Conservation (phyloP, 2,888 invertebrate genomes). For the Notodonta ziczac region DNA sequence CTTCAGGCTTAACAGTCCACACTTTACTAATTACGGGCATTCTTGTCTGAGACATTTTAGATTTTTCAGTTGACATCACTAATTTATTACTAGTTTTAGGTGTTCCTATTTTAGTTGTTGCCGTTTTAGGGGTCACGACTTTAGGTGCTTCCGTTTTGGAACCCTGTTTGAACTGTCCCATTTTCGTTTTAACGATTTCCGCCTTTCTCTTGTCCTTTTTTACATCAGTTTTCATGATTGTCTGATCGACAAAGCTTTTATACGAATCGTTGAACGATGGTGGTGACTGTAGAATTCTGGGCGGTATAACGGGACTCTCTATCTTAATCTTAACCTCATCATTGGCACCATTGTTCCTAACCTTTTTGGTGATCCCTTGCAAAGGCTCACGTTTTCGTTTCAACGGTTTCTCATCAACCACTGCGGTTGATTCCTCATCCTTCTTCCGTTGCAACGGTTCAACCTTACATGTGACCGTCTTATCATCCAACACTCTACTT, state of each 20-base stretch:
- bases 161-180: conserved; percentile 57
- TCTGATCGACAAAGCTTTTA: conserved; percentile 60
- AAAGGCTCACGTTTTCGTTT: conserved; percentile 14
- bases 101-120: conserved; percentile 7
- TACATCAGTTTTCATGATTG: conserved; percentile 28
- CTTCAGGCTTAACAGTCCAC: conserved; percentile 32
- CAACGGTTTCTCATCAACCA: too few species aligned
- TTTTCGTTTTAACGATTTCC: conserved; percentile 57
- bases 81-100: conserved; percentile 3
- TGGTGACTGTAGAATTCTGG: conserved; percentile 34
- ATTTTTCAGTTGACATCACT: neutral
- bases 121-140: neutral
- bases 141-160: conserved; percentile 9
- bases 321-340: conserved; percentile 10
- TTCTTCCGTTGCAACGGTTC: conserved; percentile 22
- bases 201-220: conserved; percentile 38
- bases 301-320: conserved; percentile 12
- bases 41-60: conserved; percentile 10
- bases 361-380: conserved; percentile 24
- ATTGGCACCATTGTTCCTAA: neutral
- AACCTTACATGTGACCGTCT: conserved; percentile 34
- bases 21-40: neutral
- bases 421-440: too few species aligned
- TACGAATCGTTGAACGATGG: conserved; percentile 65
- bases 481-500: conserved; percentile 33